Conservation (phyloP, 2,888 invertebrate species). For the Dioctria linearis region DNA sequence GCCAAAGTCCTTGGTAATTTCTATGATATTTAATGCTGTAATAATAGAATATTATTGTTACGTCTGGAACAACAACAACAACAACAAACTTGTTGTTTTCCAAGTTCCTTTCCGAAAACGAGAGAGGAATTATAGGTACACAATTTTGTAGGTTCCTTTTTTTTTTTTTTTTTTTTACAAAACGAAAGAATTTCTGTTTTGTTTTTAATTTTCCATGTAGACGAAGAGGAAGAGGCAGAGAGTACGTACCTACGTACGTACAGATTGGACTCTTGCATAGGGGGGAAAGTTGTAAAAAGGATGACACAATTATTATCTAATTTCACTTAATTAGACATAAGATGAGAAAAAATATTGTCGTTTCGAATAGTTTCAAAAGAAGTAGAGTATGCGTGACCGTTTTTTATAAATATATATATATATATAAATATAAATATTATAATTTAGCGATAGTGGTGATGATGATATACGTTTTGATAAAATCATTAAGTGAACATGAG, state of each 20-base stretch:
- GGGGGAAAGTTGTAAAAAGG: slow-evolving; percentile 24
- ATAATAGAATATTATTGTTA: background rate
- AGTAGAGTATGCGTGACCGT: slow-evolving; percentile 50
- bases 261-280: background rate
- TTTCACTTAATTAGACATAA: slow-evolving; percentile 55
- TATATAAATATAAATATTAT: slow-evolving; percentile 37
- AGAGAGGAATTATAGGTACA: background rate
- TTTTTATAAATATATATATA: slow-evolving; percentile 50
- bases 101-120: background rate
- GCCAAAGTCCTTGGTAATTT: slow-evolving; percentile 30
- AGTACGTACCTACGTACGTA: background rate
- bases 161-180: background rate
- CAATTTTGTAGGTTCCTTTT: background rate
- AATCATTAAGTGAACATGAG: slow-evolving; percentile 53
- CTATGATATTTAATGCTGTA: slow-evolving; percentile 1
- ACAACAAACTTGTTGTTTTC: background rate
- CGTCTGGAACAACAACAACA: background rate
- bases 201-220: background rate
- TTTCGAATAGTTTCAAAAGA: slow-evolving; percentile 51
- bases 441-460: slow-evolving; percentile 53
- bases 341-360: slow-evolving; percentile 46
- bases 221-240: slow-evolving; percentile 6
- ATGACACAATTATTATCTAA: slow-evolving; percentile 54
- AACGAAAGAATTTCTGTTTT: background rate
- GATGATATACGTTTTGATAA: slow-evolving; percentile 53